Conservation (phyloP, 2,888 invertebrate species). For the Cremastinae sp. region DNA sequence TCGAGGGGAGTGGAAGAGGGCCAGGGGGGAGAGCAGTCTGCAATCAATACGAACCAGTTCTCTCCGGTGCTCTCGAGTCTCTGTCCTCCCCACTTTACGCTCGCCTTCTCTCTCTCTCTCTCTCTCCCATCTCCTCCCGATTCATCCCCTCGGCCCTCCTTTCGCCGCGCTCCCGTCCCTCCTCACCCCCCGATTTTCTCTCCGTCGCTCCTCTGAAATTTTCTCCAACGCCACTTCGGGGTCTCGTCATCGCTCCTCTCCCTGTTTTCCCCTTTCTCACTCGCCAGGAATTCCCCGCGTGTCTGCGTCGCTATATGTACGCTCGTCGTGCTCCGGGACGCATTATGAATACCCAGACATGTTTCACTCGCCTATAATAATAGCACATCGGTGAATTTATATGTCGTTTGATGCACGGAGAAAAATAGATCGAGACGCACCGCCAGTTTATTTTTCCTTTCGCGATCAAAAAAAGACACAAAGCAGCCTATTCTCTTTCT, state of each 20-base stretch:
- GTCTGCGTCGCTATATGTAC: constrained; percentile 46
- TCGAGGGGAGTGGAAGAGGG: constrained; percentile 43
- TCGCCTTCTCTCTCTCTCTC: constrained; percentile 33
- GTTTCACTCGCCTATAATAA: constrained; percentile 45
- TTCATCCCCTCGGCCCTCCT: constrained; percentile 39
- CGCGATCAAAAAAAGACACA: too few relatives aligned
- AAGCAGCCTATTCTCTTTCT: too few relatives aligned
- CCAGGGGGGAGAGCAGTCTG: constrained; percentile 58
- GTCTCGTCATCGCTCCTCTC: constrained; percentile 62
- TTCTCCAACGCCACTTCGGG: constrained; percentile 52
- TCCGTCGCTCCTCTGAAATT: constrained; percentile 54
- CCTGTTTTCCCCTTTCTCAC: constrained; percentile 57
- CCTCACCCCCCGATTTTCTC: constrained; percentile 50
- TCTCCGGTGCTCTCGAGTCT: constrained; percentile 61
- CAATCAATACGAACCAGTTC: constrained; percentile 71
- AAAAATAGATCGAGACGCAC: constrained; percentile 1
- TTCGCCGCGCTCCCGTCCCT: constrained; percentile 49
- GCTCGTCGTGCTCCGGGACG: constrained; percentile 39
- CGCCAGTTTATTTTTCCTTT: neutral
- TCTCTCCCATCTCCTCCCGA: constrained; percentile 37
- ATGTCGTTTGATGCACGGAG: constrained; percentile 27
- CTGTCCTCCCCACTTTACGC: constrained; percentile 47
- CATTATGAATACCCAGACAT: constrained; percentile 58
- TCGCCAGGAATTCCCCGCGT: constrained; percentile 56
- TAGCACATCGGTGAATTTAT: constrained; percentile 38